Evolutionary conservation across 2,797 vertebrate genomes (phyloP), one percentile per base, ranked within the genome.

Genomic region (Phyllotis vaccarum): DNA sequence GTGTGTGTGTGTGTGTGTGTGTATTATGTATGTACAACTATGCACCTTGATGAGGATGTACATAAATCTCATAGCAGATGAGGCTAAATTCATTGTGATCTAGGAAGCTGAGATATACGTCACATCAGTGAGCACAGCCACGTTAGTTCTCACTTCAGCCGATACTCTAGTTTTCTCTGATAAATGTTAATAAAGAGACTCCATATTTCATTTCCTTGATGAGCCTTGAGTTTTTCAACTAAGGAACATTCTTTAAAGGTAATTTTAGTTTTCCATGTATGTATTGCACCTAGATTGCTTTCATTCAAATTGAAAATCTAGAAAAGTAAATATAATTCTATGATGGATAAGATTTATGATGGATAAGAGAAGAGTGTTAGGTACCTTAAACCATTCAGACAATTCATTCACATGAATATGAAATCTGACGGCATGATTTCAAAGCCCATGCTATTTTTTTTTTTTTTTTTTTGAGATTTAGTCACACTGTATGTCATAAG

Each of bases 341-440:
- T 82, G 88, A n/a, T n/a, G n/a, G n/a, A n/a, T n/a, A n/a, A n/a
- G n/a, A n/a, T 93, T 11, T 54, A 80, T 95, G 82, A 46, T 54
- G 80, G 40, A 70, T 85, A 21, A 93, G 66, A 43, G 78, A 92
- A 60, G n/a, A 80, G n/a, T 22, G 34, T 62, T 75, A 56, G 13
- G 27, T 40, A 82, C 66, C 37, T 37, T 74, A 90, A 74, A 66
- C 52, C 70, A 86, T 89, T 76, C 78, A 22, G 81, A 68, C 22
- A 54, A 92, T 49, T 49, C 46, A 13, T 46, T 81, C 19, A 49
- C 22, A 70, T 79, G 31, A 12, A 34, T 64, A 40, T 58, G 94
- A 37, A 92, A 54, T n/a, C 56, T 68, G 78, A 74, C 31, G 78
- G 12, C 60, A 80, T 27, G 34, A 64, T 92, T 70, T 94, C 95